Evolutionary conservation across 2,113 vertebrate genomes (phyloP), one percentile per base, ranked within the genome.

Genomic region (Aix galericulata): DNA sequence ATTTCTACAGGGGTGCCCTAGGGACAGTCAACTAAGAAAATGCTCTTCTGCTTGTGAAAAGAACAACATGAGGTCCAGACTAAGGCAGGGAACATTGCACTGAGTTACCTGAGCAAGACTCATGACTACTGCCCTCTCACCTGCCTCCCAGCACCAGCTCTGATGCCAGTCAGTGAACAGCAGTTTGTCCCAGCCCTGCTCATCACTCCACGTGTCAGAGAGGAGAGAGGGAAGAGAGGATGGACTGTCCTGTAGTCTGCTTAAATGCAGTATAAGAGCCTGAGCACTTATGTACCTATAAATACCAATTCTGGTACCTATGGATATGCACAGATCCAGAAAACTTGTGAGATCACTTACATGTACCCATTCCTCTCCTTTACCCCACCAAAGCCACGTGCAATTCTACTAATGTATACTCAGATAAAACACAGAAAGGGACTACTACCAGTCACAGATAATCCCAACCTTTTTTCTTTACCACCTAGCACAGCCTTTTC

Each of bases 1-100:
- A 67, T 26, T 53, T 36, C 21, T 56, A 56, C 0, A 53, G 7
- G 20, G n/a, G n/a, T 1, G 5, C 15, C 44, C 46, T 18, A 10
- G 52, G 17, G 11, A 71, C 38, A 91, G 36, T 42, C 55, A 13
- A 29, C 34, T 23, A 74, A 60, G 31, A 91, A 38, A 11, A 53
- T 11, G 3, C 27, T 21, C 18, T 81, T 34, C 66, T 62, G 58
- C 48, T 40, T 66, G 68, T 74, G 58, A n/a, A 16, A 13, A 27
- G 62, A 84, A 79, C 0, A 2, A 75, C 1, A 25, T 1, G 16
- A 9, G 31, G n/a, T 85, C 9, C 63, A 55, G 76, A 63, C 34
- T 42, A 81, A 75, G 12, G 11, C 79, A 74, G 13, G 8, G 17
- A 42, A 6, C 23, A 58, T 31, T 82, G 53, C 58, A 71, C 53